A percentile compares a stretch with the other conserved stretches of the same genome.
These are phyloP conservation scores for Anastatus disparis DNA, from an alignment of 1,140 invertebrate genomes.

Conservation along the genomic window DNA sequence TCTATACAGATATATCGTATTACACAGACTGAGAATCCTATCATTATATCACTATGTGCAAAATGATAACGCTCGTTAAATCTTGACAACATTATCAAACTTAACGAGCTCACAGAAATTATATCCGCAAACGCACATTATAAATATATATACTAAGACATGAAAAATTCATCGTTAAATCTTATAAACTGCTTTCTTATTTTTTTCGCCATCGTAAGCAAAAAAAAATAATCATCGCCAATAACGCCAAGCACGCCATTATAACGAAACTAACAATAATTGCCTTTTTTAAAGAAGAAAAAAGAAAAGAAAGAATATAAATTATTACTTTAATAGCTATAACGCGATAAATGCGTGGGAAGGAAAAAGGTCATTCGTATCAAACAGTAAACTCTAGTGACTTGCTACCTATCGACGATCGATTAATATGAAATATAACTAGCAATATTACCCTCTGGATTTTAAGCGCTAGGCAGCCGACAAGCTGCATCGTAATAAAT, in stretches of 20 bases:
- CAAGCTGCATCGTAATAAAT: constrained; percentile 24
- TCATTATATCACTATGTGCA: too few relatives aligned
- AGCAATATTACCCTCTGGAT: constrained; percentile 34
- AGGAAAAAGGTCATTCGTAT: background rate
- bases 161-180: background rate
- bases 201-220: too few relatives aligned
- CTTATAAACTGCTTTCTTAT: too few relatives aligned
- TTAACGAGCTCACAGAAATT: too few relatives aligned
- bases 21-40: too few relatives aligned
- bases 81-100: background rate
- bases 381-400: background rate
- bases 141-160: too few relatives aligned
- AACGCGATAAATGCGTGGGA: background rate
- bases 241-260: constrained; percentile 12
- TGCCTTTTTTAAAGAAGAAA: background rate
- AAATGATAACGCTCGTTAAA: background rate
- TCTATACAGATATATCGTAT: too few relatives aligned
- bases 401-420: constrained; percentile 33
- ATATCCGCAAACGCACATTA: too few relatives aligned
- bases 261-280: too few relatives aligned
- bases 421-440: constrained; percentile 47
- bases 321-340: constrained; percentile 29
- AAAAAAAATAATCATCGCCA: constrained; percentile 28
- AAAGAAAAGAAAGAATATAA: constrained; percentile 1
- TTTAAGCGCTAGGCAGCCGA: too few relatives aligned